Base-by-base conservation (phyloP, 2,888 invertebrate genomes). In the Odontocolon sp. region DNA sequence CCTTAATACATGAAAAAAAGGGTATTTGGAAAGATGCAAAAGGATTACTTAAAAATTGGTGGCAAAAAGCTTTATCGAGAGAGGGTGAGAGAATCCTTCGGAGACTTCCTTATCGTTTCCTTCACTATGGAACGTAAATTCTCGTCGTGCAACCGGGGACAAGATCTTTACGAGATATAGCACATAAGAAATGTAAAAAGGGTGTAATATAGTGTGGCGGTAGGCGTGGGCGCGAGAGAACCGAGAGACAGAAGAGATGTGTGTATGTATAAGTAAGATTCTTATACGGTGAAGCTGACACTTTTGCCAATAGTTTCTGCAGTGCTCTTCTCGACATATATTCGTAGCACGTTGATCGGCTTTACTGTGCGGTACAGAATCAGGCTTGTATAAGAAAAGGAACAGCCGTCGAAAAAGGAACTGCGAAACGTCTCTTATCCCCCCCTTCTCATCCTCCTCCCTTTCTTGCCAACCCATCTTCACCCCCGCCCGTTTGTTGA, bases 201-300 rank as follows among this genome's bases (percentile, higher is more conserved):
- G 36, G 14, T 50, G 64, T 64, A 64, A 64, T 64, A 64, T 64
- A 64, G 36, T 64, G 64, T 64, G 64, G 50, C 50, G 36, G 3
- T 36, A 5, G 11, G 64, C 64, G 64, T 64, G 64, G 64, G 64
- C 47, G 64, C 36, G 36, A 50, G 23, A 36, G 47, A 21, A 47
- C 33, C 16, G 33, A 11, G 26, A 23, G 64, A 36, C 36, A 5
- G 16, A 21, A 18, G 3, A 21, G 8, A 18, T 18, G 61, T 31
- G 23, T 45, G 23, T n/a, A 36, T 36, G 26, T 26, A 38, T 5
- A 26, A 38, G 36, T 2, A 11, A 6, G 26, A 23, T 50, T 2
- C 23, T n/a, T 14, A 2, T 6, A 26, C n/a, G n/a, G n/a, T n/a
- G n/a, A n/a, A n/a, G n/a, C n/a, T n/a, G n/a, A n/a, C n/a, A n/a